Conservation (phyloP, 2,113 vertebrate species). For the Tamias sibiricus region DNA sequence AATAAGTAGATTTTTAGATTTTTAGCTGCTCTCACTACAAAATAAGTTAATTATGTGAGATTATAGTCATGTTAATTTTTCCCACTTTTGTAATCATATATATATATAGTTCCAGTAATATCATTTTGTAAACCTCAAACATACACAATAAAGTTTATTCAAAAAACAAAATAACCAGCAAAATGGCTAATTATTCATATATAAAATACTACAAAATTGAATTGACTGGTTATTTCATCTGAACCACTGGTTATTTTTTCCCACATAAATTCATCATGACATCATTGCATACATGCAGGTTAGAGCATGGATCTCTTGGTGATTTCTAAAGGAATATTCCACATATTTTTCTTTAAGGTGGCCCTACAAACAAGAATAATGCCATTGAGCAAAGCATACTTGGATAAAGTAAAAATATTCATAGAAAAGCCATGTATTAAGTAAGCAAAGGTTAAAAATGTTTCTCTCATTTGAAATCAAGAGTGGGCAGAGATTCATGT, state of each 20-base stretch:
- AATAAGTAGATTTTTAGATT: background rate
- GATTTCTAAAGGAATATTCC: background rate
- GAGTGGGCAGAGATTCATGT: background rate
- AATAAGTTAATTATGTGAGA: background rate
- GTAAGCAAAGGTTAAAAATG: background rate
- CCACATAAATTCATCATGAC: background rate
- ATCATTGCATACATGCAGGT: background rate
- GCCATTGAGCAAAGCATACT: background rate
- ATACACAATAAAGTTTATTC: background rate
- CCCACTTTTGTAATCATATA: background rate
- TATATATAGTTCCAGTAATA: no score
- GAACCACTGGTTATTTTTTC: background rate
- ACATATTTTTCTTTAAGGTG: background rate
- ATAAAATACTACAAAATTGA: background rate
- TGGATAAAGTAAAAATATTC: background rate
- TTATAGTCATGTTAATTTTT: background rate
- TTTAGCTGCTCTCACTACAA: background rate
- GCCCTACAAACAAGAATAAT: background rate
- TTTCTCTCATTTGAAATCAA: slow-evolving; percentile 15
- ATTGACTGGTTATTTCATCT: background rate
- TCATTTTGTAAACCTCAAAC: background rate
- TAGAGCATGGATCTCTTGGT: background rate
- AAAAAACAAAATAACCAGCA: background rate
- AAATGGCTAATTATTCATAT: background rate
- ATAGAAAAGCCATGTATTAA: background rate